Evolutionary conservation across 2,888 invertebrate genomes (phyloP), one percentile per base, ranked within the genome.

Genomic region (Ariolimax columbianus): DNA sequence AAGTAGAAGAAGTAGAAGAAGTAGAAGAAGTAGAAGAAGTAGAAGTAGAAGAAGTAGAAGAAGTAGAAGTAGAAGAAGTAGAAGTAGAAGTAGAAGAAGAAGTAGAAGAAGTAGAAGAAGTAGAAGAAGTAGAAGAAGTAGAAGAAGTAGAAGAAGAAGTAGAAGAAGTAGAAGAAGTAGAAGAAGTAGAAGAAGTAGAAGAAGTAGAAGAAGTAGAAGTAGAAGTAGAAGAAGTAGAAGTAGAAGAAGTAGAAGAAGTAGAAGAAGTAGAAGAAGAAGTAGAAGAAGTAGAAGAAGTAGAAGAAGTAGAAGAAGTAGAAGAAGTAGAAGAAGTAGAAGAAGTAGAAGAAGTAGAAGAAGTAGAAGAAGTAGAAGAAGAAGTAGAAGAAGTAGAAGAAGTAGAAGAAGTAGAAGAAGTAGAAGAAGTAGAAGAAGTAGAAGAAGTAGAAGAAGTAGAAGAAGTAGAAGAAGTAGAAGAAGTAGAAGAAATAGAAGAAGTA

Each of bases 101-200:
- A 70, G 17, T 30, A 38, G 70, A 23, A 38, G 72, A 55, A 51
- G 36, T 59, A 75, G 38, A 9, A 82, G 38, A 7, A 59, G 47
- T 9, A 51, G 23, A 6, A 59, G 40, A n/a, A 55, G 40, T 14
- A 59, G 75, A 3, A 51, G 59, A 26, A 82, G 63, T 19, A 40
- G 75, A 17, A 82, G 55, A 11, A 70, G 51, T 40, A 72, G 72
- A 30, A 47, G 47, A 26, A 47, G 47, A 17, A 47, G 43, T 26
- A 68, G 51, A 33, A 77, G 72, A 17, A 82, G 72, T 43, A 70
- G 72, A 26, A 70, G 72, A 9, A 51, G 51, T 17, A 82, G 51
- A 26, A 70, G 72, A 26, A 82, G 82, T 43, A 51, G 51, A 26
- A 72, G 51, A 33, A 70, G 33, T 40, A 82, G 82, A 17, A 82